These are phyloP conservation scores for Cephus pygmeus DNA, from an alignment of 2,888 invertebrate genomes.

Conservation along the genomic window DNA sequence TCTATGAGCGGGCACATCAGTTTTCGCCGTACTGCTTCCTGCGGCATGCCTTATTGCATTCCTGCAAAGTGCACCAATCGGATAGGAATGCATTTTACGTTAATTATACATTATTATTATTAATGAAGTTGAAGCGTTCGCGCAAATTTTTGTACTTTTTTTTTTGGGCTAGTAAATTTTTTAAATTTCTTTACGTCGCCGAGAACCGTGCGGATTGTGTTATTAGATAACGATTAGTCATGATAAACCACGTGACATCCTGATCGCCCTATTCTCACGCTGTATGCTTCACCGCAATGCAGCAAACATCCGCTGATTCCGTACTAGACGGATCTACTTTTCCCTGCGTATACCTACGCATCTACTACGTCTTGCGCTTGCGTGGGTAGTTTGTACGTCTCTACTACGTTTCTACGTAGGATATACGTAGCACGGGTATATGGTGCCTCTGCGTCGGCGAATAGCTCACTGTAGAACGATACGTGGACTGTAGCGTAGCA, in stretches of 20 bases:
- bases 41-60: not conserved
- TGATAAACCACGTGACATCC: conserved; percentile 41
- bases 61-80: not conserved
- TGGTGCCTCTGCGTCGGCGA: not conserved
- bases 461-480: not conserved
- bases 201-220: not conserved
- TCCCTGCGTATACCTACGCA: conserved; percentile 29
- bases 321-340: conserved; percentile 14
- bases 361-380: conserved; percentile 27
- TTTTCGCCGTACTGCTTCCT: conserved; percentile 11
- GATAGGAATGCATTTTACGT: not conserved
- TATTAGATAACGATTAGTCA: conserved; percentile 44
- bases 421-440: not conserved
- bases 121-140: not conserved
- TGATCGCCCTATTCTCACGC: conserved; percentile 40
- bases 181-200: not conserved
- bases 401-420: conserved; percentile 21
- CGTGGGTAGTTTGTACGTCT: conserved; percentile 10
- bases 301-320: conserved; percentile 34
- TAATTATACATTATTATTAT: not conserved
- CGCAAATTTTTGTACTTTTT: not conserved
- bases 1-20: conserved; percentile 16
- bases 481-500: not conserved
- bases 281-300: conserved; percentile 49
- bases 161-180: not conserved